These are phyloP conservation scores for Albula goreensis DNA, from an alignment of 2,113 vertebrate species.

Conservation along the genomic window DNA sequence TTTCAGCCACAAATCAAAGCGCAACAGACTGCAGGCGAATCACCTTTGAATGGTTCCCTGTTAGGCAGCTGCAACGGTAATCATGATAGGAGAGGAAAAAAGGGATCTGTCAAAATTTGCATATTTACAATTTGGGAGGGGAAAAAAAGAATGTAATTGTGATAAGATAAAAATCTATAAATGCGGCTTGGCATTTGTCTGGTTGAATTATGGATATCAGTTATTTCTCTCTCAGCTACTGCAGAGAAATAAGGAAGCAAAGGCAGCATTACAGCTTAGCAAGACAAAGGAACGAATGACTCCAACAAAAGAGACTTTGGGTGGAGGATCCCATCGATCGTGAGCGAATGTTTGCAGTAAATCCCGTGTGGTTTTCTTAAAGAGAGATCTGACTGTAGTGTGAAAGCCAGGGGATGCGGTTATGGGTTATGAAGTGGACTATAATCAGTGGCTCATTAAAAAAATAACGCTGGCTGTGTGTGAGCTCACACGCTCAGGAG, in stretches of 20 bases:
- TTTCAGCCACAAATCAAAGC: neutral
- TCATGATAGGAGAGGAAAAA: neutral
- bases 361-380: neutral
- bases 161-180: neutral
- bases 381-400: neutral
- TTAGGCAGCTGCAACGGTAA: neutral
- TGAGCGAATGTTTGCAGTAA: neutral
- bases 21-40: neutral
- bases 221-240: neutral
- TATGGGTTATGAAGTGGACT: neutral
- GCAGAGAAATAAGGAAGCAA: neutral
- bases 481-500: neutral
- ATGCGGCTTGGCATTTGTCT: neutral
- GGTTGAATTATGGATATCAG: neutral
- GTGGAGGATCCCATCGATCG: neutral
- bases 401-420: neutral
- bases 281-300: neutral
- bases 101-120: neutral
- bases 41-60: slow-evolving; percentile 2
- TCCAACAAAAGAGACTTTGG: neutral
- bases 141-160: neutral
- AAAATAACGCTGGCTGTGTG: neutral
- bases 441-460: neutral
- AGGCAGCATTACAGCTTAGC: neutral
- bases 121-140: neutral